These are phyloP conservation scores for Amazona finschi DNA, from an alignment of 2,797 vertebrate genomes.

Conservation along the genomic window DNA sequence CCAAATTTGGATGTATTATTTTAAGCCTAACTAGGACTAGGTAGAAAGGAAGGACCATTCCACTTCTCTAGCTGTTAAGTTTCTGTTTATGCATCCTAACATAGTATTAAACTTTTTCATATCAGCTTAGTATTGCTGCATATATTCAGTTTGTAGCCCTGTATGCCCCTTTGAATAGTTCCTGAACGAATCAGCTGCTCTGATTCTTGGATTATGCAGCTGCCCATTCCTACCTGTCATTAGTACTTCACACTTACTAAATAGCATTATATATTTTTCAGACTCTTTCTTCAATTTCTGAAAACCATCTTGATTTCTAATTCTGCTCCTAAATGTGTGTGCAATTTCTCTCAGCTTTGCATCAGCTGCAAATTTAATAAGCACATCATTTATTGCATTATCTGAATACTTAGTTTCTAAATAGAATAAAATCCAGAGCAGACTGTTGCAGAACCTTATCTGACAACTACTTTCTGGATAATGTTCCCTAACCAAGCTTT, in stretches of 20 bases:
- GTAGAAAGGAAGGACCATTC: neutral
- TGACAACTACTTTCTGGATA: neutral
- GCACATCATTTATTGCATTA: neutral
- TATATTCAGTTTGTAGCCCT: neutral
- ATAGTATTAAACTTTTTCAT: neutral
- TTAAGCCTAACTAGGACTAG: neutral
- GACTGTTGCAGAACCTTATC: neutral
- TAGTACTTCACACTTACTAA: neutral
- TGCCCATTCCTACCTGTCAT: neutral
- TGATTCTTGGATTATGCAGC: neutral
- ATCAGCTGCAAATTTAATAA: neutral
- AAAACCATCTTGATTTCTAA: neutral
- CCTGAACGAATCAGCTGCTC: neutral
- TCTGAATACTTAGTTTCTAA: neutral
- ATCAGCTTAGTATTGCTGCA: neutral
- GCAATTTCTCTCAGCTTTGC: neutral
- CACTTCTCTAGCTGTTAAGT: neutral
- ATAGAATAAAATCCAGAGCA: neutral
- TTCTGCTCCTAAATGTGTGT: neutral
- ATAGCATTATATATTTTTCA: neutral
- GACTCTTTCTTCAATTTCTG: neutral
- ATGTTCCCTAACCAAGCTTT: neutral
- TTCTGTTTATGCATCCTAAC: neutral
- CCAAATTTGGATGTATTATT: neutral
- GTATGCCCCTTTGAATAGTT: neutral